Conservation (phyloP, 1,140 invertebrate species). For the Diorhabda sublineata region DNA sequence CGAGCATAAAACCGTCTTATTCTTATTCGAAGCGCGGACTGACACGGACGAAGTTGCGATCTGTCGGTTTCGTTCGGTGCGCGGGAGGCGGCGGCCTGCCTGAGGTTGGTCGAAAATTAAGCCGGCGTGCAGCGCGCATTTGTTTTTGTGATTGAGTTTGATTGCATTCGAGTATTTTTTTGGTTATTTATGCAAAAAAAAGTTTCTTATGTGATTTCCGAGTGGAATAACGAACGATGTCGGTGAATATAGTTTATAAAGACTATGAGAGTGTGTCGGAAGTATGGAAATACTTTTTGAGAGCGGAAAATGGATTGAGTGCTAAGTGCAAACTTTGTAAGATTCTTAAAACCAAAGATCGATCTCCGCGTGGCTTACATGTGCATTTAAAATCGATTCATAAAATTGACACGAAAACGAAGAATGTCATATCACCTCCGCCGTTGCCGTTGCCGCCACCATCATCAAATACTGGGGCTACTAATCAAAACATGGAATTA, state of each 20-base stretch:
- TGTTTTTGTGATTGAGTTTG: slow-evolving; percentile 12
- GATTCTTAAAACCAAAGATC: slow-evolving; percentile 20
- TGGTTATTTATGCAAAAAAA: slow-evolving; percentile 12
- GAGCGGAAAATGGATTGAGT: slow-evolving; percentile 16
- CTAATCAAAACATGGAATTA: slow-evolving; percentile 3
- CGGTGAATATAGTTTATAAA: slow-evolving; percentile 16
- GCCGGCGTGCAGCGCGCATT: slow-evolving; percentile 3
- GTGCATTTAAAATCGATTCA: slow-evolving; percentile 20
- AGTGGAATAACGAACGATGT: slow-evolving; percentile 18
- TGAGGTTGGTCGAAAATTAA: slow-evolving; percentile 2
- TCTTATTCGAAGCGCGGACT: background rate
- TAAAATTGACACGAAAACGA: slow-evolving; percentile 12
- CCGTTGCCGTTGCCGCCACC: no score
- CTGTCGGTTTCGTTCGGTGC: background rate
- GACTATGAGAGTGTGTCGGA: slow-evolving; percentile 10
- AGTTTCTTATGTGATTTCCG: background rate
- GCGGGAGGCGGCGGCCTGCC: background rate
- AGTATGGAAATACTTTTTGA: slow-evolving; percentile 20
- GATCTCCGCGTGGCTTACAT: slow-evolving; percentile 11
- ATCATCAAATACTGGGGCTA: background rate
- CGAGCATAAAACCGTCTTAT: slow-evolving; percentile 15
- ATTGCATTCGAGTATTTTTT: slow-evolving; percentile 17
- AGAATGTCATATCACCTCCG: slow-evolving; percentile 7
- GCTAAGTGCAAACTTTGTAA: slow-evolving; percentile 18
- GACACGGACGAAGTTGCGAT: no score